A percentile compares a stretch with the other conserved stretches of the same genome.
Conservation (phyloP, 1,140 invertebrate genomes). For the Neodiprion fabricii region DNA sequence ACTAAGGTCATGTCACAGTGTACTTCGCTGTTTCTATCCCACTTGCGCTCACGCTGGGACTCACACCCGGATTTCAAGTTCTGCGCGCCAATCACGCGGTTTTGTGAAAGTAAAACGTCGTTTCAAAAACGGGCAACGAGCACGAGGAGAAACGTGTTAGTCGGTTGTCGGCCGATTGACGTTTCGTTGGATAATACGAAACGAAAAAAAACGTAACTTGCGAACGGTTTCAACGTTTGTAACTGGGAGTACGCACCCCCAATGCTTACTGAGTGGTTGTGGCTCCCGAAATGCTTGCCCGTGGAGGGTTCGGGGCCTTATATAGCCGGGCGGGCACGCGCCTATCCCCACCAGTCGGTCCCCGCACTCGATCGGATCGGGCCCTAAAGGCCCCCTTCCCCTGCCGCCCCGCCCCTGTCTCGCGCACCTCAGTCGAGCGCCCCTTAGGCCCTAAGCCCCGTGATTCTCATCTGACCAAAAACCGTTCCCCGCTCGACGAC, state of each 20-base stretch:
- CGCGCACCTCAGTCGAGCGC: conserved; percentile 24
- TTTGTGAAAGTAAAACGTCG: neutral
- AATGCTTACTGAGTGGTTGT: conserved; percentile 46
- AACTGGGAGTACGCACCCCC: conserved; percentile 34
- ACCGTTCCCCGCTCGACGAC: too few relatives aligned
- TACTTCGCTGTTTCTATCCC: neutral
- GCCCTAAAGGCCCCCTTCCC: conserved; percentile 47
- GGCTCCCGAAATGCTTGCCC: conserved; percentile 60
- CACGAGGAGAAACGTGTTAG: too few relatives aligned
- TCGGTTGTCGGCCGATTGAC: too few relatives aligned
- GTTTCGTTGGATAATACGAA: too few relatives aligned
- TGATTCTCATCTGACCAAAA: neutral
- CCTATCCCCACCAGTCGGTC: conserved; percentile 48
- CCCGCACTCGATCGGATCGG: conserved; percentile 39
- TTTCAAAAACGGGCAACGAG: conserved; percentile 1
- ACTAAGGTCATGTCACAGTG: conserved; percentile 58
- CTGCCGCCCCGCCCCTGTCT: conserved; percentile 22
- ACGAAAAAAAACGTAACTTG: too few relatives aligned
- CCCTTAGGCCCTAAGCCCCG: conserved; percentile 17
- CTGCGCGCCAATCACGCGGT: neutral
- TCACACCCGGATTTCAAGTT: neutral
- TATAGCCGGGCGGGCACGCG: conserved; percentile 59
- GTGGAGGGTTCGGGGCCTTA: conserved; percentile 58
- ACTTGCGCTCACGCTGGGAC: neutral
- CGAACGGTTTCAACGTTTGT: neutral